Evolutionary conservation across 1,140 invertebrate genomes (phyloP), one percentile per base, ranked within the genome.

Genomic region (Pygmarrhopalites habei): DNA sequence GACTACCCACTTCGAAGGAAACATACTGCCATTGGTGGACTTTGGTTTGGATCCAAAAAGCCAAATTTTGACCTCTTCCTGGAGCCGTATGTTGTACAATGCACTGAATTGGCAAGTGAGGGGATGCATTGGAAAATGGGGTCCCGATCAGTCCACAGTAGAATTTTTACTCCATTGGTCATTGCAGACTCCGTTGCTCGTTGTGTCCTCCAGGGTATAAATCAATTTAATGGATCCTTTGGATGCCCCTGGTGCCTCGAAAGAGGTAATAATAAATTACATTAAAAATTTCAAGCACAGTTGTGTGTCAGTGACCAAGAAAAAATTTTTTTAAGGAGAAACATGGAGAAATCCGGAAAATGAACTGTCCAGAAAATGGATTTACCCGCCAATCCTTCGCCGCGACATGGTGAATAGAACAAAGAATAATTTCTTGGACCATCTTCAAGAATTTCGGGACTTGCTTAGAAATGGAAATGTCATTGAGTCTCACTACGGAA

Each of bases 201-300:
- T 30, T 63, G 65, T 28, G 1, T 12, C 5, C 21, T 47, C 19
- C 65, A 67, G 60, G 60, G 60, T 2, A 7, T 63, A 0, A 56
- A 47, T 4, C 65, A 67, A 44, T 67, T 67, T 39, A 67, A 67
- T 43, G 65, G 65, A 30, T 4, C 10, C 0, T 63, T 41, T 44
- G 58, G 65, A 1, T 67, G 65, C 44, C 25, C 57, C 15, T 67
- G 60, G 65, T 67, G 65, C 51, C 7, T 58, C 5, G 26, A 15
- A 10, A 59, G 58, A 30, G 65, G 65, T 69, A 69, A 71, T n/a
- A n/a, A n/a, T n/a, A n/a, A n/a, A n/a, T n/a, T 60, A n/a, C n/a
- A n/a, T n/a, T n/a, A n/a, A n/a, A n/a, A n/a, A n/a, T n/a, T n/a
- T n/a, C n/a, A n/a, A n/a, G n/a, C n/a, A n/a, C n/a, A n/a, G n/a